Conservation (phyloP, 2,888 invertebrate genomes). For the Nomada ruficornis region DNA sequence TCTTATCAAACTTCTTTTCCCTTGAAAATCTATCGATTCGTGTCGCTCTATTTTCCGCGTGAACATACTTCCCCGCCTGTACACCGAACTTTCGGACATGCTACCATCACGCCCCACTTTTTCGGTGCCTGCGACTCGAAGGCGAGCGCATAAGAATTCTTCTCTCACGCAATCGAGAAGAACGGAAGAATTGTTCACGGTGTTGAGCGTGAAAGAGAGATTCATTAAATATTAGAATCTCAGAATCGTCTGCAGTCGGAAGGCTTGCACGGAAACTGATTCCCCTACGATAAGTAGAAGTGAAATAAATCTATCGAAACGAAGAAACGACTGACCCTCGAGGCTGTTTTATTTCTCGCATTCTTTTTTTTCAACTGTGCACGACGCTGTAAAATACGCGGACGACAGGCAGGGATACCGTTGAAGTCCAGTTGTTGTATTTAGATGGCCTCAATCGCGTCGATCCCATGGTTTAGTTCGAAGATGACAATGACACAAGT, state of each 20-base stretch:
- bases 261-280: conserved; percentile 11
- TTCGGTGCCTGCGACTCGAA: background rate
- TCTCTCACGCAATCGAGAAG: background rate
- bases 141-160: background rate
- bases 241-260: background rate
- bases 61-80: background rate
- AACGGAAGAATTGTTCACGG: background rate
- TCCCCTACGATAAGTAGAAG: background rate
- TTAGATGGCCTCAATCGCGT: background rate
- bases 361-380: background rate
- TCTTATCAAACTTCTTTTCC: conserved; percentile 65
- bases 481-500: background rate
- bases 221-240: conserved; percentile 20
- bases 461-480: background rate
- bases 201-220: background rate
- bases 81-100: conserved; percentile 17
- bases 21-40: conserved; percentile 60
- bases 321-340: no score
- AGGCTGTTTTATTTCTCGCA: no score
- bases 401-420: background rate
- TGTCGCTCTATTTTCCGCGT: conserved; percentile 56
- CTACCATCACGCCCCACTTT: background rate
- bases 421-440: background rate
- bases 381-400: background rate
- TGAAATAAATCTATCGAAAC: conserved; percentile 34